A percentile compares a stretch with the other conserved stretches of the same genome.
These are phyloP conservation scores for Oncorhynchus nerka DNA, from an alignment of 2,113 vertebrate genomes.

Conservation along the genomic window DNA sequence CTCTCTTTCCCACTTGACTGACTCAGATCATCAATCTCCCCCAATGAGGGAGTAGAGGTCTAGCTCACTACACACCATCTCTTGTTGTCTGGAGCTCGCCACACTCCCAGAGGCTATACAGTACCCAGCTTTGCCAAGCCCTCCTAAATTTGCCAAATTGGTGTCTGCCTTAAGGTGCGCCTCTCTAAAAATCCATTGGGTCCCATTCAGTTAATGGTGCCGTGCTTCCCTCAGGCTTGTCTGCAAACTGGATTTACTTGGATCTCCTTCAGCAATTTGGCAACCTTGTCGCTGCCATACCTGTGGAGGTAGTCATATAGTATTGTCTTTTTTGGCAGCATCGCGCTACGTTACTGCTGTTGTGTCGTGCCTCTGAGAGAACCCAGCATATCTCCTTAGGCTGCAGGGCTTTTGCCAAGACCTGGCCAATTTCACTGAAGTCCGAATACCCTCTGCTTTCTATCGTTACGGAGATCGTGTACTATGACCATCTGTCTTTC, in stretches of 20 bases:
- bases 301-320: slow-evolving; percentile 37
- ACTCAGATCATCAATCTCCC: slow-evolving; percentile 53
- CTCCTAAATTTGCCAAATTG: slow-evolving; percentile 47
- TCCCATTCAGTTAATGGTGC: slow-evolving; percentile 45
- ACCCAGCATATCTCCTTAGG: slow-evolving; percentile 5
- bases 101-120: slow-evolving; percentile 40
- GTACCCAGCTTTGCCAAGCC: slow-evolving; percentile 46
- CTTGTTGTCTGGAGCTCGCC: slow-evolving; percentile 42
- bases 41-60: slow-evolving; percentile 42
- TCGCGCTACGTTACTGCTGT: background rate
- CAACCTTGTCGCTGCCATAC: slow-evolving; percentile 21
- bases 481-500: slow-evolving; percentile 65
- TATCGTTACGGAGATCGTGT: slow-evolving; percentile 57
- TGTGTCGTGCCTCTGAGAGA: slow-evolving; percentile 8
- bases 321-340: background rate
- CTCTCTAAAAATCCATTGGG: slow-evolving; percentile 33
- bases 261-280: slow-evolving; percentile 26
- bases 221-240: slow-evolving; percentile 28
- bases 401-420: slow-evolving; percentile 32
- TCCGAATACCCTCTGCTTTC: slow-evolving; percentile 44
- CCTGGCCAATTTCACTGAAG: slow-evolving; percentile 46
- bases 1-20: slow-evolving; percentile 45
- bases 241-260: slow-evolving; percentile 27
- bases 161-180: slow-evolving; percentile 34
- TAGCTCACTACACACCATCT: slow-evolving; percentile 32